phyloP scores from a whole-genome alignment of 2,888 invertebrate genomes.

The Rhabditophanes sp. region DNA sequence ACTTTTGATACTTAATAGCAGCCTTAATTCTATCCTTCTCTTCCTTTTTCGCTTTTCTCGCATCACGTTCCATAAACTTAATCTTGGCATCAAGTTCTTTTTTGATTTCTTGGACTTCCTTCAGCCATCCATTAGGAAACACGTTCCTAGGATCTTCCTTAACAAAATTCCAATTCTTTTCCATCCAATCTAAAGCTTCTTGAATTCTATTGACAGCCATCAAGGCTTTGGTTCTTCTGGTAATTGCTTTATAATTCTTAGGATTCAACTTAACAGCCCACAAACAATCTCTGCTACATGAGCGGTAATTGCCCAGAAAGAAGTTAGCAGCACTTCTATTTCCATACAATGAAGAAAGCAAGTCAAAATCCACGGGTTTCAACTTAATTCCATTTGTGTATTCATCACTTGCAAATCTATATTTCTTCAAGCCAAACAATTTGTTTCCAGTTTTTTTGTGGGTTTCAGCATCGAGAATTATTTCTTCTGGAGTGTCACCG shows the following conservation, averaged over 20 bases:
- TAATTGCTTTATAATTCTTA: conserved; percentile 20
- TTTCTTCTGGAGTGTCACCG: conserved; percentile 49
- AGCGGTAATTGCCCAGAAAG: conserved; percentile 53
- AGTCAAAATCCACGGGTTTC: neutral
- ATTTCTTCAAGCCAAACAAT: conserved; percentile 82
- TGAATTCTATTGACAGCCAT: neutral
- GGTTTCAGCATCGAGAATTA: conserved; percentile 59
- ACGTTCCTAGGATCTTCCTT: conserved; percentile 16
- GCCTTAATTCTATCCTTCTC: conserved; percentile 1
- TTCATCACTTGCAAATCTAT: conserved; percentile 61
- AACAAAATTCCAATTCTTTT: conserved; percentile 12
- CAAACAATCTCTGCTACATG: conserved; percentile 59
- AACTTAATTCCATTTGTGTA: conserved; percentile 60
- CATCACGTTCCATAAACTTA: no score
- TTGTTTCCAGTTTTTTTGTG: conserved; percentile 92
- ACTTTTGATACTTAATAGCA: no score
- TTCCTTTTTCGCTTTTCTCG: no score
- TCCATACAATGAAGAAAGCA: conserved; percentile 54
- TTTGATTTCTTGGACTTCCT: conserved; percentile 1
- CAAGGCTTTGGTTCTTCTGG: neutral
- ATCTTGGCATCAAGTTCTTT: no score
- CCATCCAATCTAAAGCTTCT: conserved; percentile 27
- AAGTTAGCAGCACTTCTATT: conserved; percentile 79
- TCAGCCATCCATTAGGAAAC: conserved; percentile 6
- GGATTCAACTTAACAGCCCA: conserved; percentile 56